Base-by-base conservation (phyloP, 2,797 vertebrate species). In the Lacerta bilineata region DNA sequence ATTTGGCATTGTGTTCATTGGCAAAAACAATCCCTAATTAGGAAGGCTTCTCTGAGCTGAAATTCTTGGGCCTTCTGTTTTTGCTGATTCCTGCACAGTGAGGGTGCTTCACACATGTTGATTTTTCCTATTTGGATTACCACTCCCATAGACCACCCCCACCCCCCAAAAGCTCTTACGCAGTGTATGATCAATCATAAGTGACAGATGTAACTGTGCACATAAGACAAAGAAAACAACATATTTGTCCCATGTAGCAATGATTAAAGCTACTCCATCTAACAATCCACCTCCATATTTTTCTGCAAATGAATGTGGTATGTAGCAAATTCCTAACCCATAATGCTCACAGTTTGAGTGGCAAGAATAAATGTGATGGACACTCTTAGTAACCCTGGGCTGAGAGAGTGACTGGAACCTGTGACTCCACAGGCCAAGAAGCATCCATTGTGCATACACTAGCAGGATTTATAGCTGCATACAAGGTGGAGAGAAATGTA, bases 1-100 rank as follows among this genome's bases (percentile, higher is more conserved):
- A 87, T 87, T 87, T 74, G 78, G 86, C 86, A 74, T 61, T 81
- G 68, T 43, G 61, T 87, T 87, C 64, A 10, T 80, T 87, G 78
- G 68, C 68, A 81, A 41, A 86, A 61, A 18, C 50, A 81, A n/a
- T 74, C 50, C 36, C 50, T 80, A 87, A 81, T 80, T 81, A 87
- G 68, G 50, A 87, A 87, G 50, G 27, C 69, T 80, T 61, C 46
- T 80, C 10, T 64, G 29, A 81, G 27, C 27, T 87, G 68, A 72
- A 72, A 80, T 80, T 87, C 27, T 13, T 87, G 15, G 33, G 29
- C 76, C 29, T 79, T 61, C 50, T 85, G 36, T 80, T 84, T 88
- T 72, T 61, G 76, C 88, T 89, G 69, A 80, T 50, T 41, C 29
- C 55, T 80, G 59, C 50, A 80, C n/a, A 84, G 76, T 61, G 50